phyloP scores from a whole-genome alignment of 2,113 vertebrate genomes.

The Desmodus rotundus region DNA sequence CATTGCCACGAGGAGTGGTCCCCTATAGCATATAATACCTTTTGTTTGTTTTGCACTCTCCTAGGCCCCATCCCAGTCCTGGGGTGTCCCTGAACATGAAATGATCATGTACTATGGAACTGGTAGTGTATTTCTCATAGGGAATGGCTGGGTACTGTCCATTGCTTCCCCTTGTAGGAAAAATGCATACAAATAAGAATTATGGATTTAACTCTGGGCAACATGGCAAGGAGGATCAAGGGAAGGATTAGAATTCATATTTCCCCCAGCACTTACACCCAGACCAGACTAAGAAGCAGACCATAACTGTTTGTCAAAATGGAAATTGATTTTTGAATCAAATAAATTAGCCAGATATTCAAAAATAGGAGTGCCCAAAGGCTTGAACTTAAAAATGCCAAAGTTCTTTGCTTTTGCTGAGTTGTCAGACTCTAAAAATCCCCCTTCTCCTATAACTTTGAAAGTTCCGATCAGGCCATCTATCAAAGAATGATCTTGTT shows the following conservation, averaged over 20 bases:
- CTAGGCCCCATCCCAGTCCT: background rate
- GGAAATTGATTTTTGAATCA: constrained; percentile 68
- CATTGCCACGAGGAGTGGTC: too few relatives aligned
- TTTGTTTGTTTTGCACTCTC: background rate
- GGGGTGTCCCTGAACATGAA: background rate
- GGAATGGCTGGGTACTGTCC: background rate
- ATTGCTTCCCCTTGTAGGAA: background rate
- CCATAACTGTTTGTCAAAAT: constrained; percentile 63
- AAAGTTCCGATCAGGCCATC: background rate
- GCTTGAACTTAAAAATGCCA: constrained; percentile 42
- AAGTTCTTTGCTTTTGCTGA: constrained; percentile 47
- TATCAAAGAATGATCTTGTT: background rate
- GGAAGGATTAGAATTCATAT: constrained; percentile 46
- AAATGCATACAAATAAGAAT: constrained; percentile 47
- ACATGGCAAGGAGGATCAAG: constrained; percentile 28
- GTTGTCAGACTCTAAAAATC: background rate
- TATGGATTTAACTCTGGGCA: constrained; percentile 46
- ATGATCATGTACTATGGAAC: background rate
- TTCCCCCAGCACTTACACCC: background rate
- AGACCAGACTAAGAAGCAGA: constrained; percentile 32
- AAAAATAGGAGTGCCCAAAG: constrained; percentile 31
- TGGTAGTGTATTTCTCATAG: background rate
- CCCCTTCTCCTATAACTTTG: background rate
- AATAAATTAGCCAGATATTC: constrained; percentile 46
- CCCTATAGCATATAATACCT: background rate